Conservation (phyloP, 2,888 invertebrate genomes). For the Diplazon laetatorius region DNA sequence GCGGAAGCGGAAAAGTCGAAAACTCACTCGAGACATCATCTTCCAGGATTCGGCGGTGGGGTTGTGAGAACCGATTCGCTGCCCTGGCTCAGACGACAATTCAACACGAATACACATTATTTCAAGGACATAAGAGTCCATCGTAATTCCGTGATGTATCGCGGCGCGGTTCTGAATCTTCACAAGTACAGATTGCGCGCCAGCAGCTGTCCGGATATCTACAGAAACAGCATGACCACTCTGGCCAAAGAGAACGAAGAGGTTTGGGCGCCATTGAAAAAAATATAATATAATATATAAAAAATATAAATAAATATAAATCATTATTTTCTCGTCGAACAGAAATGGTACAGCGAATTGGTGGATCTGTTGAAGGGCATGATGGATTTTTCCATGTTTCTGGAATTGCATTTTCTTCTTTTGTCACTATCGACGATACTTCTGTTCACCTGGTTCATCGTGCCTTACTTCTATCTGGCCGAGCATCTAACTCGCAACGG, state of each 20-base stretch:
- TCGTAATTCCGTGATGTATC: constrained; percentile 92
- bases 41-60: constrained; percentile 70
- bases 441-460: constrained; percentile 96
- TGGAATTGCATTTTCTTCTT: constrained; percentile 90
- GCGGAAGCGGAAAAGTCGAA: constrained; percentile 73
- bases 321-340: constrained; percentile 58
- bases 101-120: constrained; percentile 87
- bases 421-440: constrained; percentile 94
- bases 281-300: neutral
- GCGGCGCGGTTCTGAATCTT: constrained; percentile 92
- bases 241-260: constrained; percentile 90
- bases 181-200: constrained; percentile 92
- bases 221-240: constrained; percentile 94
- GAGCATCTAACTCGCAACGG: constrained; percentile 90
- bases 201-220: constrained; percentile 96
- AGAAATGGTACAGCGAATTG: constrained; percentile 90
- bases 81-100: constrained; percentile 84
- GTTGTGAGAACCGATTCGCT: constrained; percentile 80
- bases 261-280: too few species aligned
- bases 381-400: constrained; percentile 91
- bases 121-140: constrained; percentile 89
- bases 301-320: neutral
- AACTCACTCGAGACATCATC: constrained; percentile 73
- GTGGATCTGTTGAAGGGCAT: constrained; percentile 88
- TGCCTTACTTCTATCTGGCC: constrained; percentile 96